Evolutionary conservation across 2,797 vertebrate genomes (phyloP).

Genomic region (Peromyscus nudipes): DNA sequence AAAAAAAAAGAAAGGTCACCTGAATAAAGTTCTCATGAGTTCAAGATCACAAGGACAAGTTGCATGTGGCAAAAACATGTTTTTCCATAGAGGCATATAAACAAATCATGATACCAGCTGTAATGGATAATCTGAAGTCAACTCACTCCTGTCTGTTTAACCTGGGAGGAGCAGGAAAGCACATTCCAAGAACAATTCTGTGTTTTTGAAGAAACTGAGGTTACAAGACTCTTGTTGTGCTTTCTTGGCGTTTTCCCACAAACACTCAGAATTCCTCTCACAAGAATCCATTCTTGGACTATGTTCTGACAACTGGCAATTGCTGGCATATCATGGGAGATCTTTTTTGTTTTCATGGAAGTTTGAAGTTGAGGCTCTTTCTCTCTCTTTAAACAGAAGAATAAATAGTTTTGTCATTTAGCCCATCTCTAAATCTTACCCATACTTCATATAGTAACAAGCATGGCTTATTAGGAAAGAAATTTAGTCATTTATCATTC

Average conservation of each 20-base stretch:
- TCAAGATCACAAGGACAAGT: background rate
- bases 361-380: slow-evolving; percentile 9
- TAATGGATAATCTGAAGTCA: background rate
- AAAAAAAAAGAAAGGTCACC: background rate
- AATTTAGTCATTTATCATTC: background rate
- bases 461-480: background rate
- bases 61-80: no score
- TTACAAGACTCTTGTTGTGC: background rate
- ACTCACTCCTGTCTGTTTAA: background rate
- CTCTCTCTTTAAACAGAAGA: background rate
- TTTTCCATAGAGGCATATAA: background rate
- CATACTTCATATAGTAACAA: background rate
- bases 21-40: background rate
- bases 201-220: background rate
- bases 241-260: background rate
- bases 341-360: background rate
- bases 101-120: background rate
- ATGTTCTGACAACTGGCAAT: background rate
- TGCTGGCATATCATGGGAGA: background rate
- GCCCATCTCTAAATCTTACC: background rate
- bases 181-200: background rate
- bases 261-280: background rate
- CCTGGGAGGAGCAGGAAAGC: background rate
- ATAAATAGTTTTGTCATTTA: background rate
- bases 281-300: background rate